Evolutionary conservation across 2,797 vertebrate genomes (phyloP).

Genomic region (Ptychadena robeensis): DNA sequence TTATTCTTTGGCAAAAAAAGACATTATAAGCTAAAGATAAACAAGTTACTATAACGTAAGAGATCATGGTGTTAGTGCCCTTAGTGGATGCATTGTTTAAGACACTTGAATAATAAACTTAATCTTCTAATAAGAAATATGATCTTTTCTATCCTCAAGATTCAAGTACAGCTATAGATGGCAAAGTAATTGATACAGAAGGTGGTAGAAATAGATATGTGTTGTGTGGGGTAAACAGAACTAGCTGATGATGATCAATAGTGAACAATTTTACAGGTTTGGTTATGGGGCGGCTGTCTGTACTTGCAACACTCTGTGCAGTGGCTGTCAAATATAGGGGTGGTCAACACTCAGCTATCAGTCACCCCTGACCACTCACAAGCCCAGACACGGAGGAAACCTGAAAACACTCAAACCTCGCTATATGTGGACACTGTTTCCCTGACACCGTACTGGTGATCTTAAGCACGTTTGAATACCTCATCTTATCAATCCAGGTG

Average conservation of each 20-base stretch:
- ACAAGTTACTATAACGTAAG: neutral
- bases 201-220: neutral
- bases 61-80: neutral
- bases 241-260: neutral
- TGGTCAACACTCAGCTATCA: too few species aligned
- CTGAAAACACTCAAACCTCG: too few species aligned
- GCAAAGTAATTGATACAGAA: neutral
- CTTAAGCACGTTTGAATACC: too few species aligned
- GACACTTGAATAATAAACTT: neutral
- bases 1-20: constrained; percentile 10
- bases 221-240: neutral
- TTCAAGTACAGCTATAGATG: neutral
- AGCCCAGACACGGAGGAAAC: too few species aligned
- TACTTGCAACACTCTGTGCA: too few species aligned
- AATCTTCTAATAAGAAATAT: neutral
- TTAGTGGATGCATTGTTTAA: neutral
- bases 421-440: too few species aligned
- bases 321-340: too few species aligned
- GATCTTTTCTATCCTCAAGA: neutral
- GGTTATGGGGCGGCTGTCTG: too few species aligned
- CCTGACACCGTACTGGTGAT: too few species aligned
- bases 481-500: too few species aligned
- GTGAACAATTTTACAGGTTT: neutral
- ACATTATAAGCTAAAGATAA: constrained; percentile 13
- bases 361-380: too few species aligned